Evolutionary conservation across 2,797 vertebrate genomes (phyloP), one percentile per base, ranked within the genome.

Genomic region (Heteromormyrus szaboi): DNA sequence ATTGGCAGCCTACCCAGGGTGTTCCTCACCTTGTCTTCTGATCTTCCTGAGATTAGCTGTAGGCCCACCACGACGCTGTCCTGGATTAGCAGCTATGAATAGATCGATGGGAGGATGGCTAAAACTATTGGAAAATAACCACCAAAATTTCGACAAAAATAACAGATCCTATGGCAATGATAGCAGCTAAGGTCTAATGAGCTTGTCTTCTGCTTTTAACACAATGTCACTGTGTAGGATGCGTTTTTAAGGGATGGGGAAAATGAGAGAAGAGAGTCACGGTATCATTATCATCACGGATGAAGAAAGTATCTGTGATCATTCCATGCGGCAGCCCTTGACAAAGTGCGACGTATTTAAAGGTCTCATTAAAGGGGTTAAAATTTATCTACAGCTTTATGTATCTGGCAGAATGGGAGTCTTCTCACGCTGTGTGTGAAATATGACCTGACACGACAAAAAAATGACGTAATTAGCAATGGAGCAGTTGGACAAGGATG

Each of bases 291-390:
- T 59, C 72, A 79, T 79, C 72, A n/a, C 8, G 72, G 72, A 12
- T 79, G 41, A 44, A 19, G 72, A 79, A 46, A 44, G 37, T 8
- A 12, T 79, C 72, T n/a, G 17, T 46, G 72, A 79, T 79, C 72
- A 37, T 79, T 79, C 37, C 37, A n/a, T 9, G 5, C 3, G 2
- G 37, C 37, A 44, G 72, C 65, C 44, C 25, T 84, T 33, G 68
- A 54, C 87, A 53, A 41, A 88, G 65, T 37, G 25, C 11, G 48
- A 85, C 89, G 87, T 85, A 89, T 89, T 91, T 50, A 90, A 93
- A 91, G 53, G 81, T 89, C 86, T 91, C 91, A 93, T 93, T 93
- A 93, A 91, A 89, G 11, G 90, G 53, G 94, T 84, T 25, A 84
- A 41, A 48, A 84, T 84, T 84, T 84, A 48, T 84, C 44, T 51